Evolutionary conservation across 2,797 vertebrate genomes (phyloP).

Genomic region (Pangasius sanitwongsei): DNA sequence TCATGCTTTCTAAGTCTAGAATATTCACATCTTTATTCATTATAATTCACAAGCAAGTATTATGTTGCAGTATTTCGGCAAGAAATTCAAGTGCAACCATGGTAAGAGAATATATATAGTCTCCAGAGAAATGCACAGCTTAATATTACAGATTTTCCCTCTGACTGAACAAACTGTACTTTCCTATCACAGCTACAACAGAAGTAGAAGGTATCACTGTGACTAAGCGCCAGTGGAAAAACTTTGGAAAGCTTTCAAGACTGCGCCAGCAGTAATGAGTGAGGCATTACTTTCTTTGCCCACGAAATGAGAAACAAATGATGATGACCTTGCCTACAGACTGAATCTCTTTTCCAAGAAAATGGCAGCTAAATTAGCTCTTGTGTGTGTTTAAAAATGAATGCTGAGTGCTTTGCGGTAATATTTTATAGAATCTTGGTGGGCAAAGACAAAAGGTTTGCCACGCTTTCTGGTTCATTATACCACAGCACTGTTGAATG

Average conservation of each 20-base stretch:
- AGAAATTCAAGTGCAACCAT: neutral
- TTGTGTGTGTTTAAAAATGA: slow-evolving; percentile 12
- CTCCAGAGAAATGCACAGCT: neutral
- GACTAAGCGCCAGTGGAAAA: neutral
- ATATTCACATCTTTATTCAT: neutral
- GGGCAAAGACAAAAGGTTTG: slow-evolving; percentile 19
- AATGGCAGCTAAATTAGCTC: slow-evolving; percentile 3
- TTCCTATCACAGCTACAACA: neutral
- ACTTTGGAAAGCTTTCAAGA: neutral
- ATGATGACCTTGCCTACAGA: slow-evolving; percentile 16
- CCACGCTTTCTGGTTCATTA: neutral
- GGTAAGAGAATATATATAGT: neutral
- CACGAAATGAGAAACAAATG: slow-evolving; percentile 18
- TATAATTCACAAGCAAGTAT: neutral
- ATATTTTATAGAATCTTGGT: neutral
- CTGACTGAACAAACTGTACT: neutral
- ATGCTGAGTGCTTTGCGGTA: neutral
- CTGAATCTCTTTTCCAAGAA: slow-evolving; percentile 16
- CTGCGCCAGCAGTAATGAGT: slow-evolving; percentile 2
- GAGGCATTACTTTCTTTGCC: slow-evolving; percentile 18
- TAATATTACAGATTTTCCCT: neutral
- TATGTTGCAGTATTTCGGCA: neutral
- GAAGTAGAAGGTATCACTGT: slow-evolving; percentile 5
- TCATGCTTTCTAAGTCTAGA: neutral
- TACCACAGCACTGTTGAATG: neutral